Evolutionary conservation across 92 coral and sea anemone species (phyloP), one percentile per base, ranked within the genome.

Genomic region (Blastomussa wellsi): DNA sequence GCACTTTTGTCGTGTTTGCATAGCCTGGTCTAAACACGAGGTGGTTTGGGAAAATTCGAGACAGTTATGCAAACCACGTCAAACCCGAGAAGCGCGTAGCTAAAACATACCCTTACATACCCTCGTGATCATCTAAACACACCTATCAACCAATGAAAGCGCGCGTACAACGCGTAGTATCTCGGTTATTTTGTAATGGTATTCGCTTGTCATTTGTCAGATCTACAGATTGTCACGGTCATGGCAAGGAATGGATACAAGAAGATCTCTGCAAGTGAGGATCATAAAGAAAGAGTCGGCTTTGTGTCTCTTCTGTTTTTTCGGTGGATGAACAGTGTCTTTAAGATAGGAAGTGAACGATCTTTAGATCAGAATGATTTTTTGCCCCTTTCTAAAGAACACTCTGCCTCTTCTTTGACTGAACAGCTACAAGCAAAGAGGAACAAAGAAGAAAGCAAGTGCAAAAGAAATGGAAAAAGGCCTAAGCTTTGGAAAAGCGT

Each of bases 401-500:
- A 62, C 68, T 26, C 68, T 28, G 35, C 35, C 35, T 28, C 33
- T 26, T 62, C 24, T 2, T 2, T 26, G 15, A 26, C 33, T 4
- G 68, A 62, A 9, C 68, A 26, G 68, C 68, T 62, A 26, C 68
- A 62, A 62, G 5, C 11, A 62, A 62, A 62, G 33, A 26, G 68
- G 35, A 26, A 62, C 68, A 71, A 36, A 71, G 48, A 71, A 39
- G 24, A 24, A 22, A 36, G 24, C 14, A 32, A 36, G 28, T 71
- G 76, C 48, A 35, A 32, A 11, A 7, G n/a, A 36, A 36, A 36
- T 62, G 15, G 16, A 36, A 19, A 71, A 36, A 71, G 26, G 4
- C 48, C 76, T 17, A 35, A 71, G 36, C 76, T 71, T 32, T 71
- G 76, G 76, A 71, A 71, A 39, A 35, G 48, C 36, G 12, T 71